These are phyloP conservation scores for Ophiodon elongatus DNA, from an alignment of 2,113 vertebrate species.

Conservation along the genomic window DNA sequence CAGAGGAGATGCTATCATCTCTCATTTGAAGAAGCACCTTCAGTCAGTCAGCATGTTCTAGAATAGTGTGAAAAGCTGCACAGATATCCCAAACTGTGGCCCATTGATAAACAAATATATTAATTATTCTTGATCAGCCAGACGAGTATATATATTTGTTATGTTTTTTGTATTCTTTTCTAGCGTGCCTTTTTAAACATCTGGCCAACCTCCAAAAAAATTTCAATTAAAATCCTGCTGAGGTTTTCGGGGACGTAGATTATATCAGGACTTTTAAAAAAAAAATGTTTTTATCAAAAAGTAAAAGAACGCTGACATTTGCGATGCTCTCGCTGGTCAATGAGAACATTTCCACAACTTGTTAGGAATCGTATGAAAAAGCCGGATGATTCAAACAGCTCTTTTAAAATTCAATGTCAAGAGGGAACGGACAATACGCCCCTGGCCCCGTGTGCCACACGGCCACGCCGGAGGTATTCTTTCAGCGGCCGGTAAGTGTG, in stretches of 20 bases:
- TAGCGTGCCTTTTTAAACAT: background rate
- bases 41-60: background rate
- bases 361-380: conserved; percentile 43
- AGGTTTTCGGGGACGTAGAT: conserved; percentile 28
- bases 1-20: background rate
- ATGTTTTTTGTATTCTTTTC: background rate
- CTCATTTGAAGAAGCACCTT: background rate
- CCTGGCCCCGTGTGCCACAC: conserved; percentile 37
- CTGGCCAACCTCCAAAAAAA: background rate
- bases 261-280: conserved; percentile 18
- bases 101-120: background rate
- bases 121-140: background rate
- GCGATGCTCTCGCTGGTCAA: conserved; percentile 23
- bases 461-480: conserved; percentile 50
- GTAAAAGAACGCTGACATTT: conserved; percentile 49
- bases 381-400: conserved; percentile 35
- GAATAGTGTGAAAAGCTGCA: background rate
- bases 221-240: background rate
- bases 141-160: background rate
- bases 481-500: conserved; percentile 50
- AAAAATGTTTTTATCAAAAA: conserved; percentile 23
- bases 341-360: conserved; percentile 17
- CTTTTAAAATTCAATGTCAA: conserved; percentile 47
- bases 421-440: conserved; percentile 38
- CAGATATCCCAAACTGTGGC: background rate